These are phyloP conservation scores for Rhincodon typus DNA, from an alignment of 2,797 vertebrate species.

Conservation along the genomic window DNA sequence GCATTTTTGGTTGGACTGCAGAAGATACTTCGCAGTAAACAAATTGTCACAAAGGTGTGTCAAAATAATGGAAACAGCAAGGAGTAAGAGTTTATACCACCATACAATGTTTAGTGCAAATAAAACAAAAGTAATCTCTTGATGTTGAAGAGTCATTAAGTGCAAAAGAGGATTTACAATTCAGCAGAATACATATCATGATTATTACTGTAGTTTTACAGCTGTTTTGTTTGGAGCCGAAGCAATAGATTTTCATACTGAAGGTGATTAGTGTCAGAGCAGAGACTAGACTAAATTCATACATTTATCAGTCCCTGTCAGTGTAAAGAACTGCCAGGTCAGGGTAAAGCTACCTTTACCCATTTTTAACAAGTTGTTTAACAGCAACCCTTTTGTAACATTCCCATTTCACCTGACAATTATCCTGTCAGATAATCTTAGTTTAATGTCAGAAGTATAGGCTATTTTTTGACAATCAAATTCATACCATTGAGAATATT, in stretches of 20 bases:
- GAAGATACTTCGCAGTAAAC: background rate
- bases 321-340: background rate
- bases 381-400: background rate
- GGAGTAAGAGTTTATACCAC: background rate
- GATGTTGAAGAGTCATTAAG: background rate
- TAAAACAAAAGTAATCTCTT: background rate
- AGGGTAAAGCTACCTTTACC: background rate
- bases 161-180: background rate
- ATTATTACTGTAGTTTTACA: background rate
- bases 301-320: background rate
- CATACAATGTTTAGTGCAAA: background rate
- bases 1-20: background rate
- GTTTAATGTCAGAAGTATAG: background rate
- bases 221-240: background rate
- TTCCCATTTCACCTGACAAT: background rate
- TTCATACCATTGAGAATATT: background rate
- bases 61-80: background rate
- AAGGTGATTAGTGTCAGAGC: constrained; percentile 7
- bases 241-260: background rate
- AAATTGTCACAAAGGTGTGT: background rate
- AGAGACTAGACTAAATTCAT: background rate
- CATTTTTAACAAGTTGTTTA: background rate
- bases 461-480: background rate
- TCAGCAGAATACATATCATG: background rate
- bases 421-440: background rate